A percentile compares a stretch with the other conserved stretches of the same genome.
phyloP scores from a whole-genome alignment of 2,888 invertebrate species.

The Leucophenga maculata region DNA sequence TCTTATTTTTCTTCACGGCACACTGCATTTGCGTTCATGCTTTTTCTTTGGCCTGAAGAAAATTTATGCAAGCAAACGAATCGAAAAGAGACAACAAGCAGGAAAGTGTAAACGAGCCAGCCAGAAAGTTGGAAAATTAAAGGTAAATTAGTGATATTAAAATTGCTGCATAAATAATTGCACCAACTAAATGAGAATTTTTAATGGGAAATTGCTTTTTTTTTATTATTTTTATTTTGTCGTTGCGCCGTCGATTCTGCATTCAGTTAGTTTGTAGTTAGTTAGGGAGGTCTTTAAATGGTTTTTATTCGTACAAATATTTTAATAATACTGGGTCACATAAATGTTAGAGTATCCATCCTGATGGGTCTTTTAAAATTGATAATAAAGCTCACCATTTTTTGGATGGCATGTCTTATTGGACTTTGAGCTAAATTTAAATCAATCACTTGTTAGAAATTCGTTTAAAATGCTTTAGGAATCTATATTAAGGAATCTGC shows the following conservation, averaged over 20 bases:
- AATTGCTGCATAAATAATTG: constrained; percentile 51
- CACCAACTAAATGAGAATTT: constrained; percentile 22
- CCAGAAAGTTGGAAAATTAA: constrained; percentile 28
- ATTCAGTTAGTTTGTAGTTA: background rate
- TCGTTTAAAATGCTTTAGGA: too few relatives aligned
- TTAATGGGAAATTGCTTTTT: background rate
- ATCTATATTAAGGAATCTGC: too few relatives aligned
- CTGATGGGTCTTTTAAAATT: too few relatives aligned
- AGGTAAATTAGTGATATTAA: constrained; percentile 47
- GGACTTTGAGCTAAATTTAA: too few relatives aligned
- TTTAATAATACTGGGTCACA: too few relatives aligned
- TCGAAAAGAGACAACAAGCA: background rate
- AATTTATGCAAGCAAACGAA: constrained; percentile 14
- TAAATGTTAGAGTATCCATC: too few relatives aligned
- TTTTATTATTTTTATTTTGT: background rate
- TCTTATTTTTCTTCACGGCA: background rate
- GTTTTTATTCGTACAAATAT: too few relatives aligned
- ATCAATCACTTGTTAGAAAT: too few relatives aligned
- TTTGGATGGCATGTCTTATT: too few relatives aligned
- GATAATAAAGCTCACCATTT: too few relatives aligned
- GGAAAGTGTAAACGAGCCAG: too few relatives aligned
- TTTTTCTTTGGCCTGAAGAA: constrained; percentile 10
- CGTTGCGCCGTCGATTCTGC: background rate
- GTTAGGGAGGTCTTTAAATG: too few relatives aligned
- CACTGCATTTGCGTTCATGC: background rate